Conservation (phyloP, 2,888 invertebrate genomes). For the Saturnia pavonia region DNA sequence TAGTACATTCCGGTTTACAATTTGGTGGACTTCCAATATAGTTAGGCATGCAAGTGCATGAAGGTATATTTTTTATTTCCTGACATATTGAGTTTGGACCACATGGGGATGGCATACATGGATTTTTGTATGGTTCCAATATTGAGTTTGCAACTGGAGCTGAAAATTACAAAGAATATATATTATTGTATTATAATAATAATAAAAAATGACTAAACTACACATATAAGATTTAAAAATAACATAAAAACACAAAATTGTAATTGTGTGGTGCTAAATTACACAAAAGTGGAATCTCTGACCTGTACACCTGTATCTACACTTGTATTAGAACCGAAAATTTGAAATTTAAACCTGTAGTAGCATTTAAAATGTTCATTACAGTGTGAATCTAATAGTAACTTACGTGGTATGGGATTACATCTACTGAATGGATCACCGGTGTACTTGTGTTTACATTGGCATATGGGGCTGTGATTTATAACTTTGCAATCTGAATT, state of each 20-base stretch:
- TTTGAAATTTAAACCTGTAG: too few species aligned
- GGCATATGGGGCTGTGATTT: conserved; percentile 90
- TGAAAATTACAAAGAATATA: conserved; percentile 42
- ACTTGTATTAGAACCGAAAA: too few species aligned
- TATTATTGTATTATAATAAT: background rate
- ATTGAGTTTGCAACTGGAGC: conserved; percentile 72
- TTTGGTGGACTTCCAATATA: conserved; percentile 84
- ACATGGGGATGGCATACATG: conserved; percentile 85
- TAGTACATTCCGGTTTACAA: conserved; percentile 87
- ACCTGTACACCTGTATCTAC: too few species aligned
- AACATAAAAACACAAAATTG: too few species aligned
- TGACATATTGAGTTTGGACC: conserved; percentile 87
- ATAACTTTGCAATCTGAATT: conserved; percentile 88
- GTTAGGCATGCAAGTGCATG: conserved; percentile 83
- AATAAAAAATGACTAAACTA: too few species aligned
- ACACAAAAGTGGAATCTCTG: too few species aligned
- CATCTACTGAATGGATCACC: conserved; percentile 87
- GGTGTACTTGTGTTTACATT: conserved; percentile 83
- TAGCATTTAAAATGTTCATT: background rate
- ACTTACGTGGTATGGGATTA: conserved; percentile 78
- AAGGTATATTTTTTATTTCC: conserved; percentile 81
- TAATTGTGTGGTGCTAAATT: too few species aligned
- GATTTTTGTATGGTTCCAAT: conserved; percentile 75
- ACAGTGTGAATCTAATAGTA: conserved; percentile 1
- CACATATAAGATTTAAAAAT: too few species aligned